These are phyloP conservation scores for Oscheius sp. DNA, from an alignment of 2,888 invertebrate genomes.

Conservation along the genomic window DNA sequence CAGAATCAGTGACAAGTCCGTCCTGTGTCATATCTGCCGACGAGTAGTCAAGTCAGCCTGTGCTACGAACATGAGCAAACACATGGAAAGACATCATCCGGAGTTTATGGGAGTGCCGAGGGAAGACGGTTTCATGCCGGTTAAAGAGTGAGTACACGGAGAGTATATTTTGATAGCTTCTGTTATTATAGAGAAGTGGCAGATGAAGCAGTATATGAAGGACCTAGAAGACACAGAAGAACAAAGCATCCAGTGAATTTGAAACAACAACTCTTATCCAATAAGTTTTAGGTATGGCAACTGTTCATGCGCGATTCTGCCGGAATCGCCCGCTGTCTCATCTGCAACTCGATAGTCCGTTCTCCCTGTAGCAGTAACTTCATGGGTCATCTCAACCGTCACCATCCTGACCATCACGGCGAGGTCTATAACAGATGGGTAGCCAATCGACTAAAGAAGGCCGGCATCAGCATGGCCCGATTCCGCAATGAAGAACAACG, in stretches of 20 bases:
- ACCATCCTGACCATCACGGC: slow-evolving; percentile 37
- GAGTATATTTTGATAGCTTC: background rate
- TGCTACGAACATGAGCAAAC: slow-evolving; percentile 38
- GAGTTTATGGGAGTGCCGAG: slow-evolving; percentile 1
- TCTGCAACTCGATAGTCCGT: slow-evolving; percentile 42
- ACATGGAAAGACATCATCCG: slow-evolving; percentile 37
- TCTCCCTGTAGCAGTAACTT: slow-evolving; percentile 47
- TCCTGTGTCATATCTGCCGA: slow-evolving; percentile 28
- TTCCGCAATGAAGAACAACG: background rate
- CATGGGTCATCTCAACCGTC: slow-evolving; percentile 46
- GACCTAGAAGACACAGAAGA: slow-evolving; percentile 36
- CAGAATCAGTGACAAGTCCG: slow-evolving; percentile 25
- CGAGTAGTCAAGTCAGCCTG: slow-evolving; percentile 36
- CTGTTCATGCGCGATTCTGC: slow-evolving; percentile 38
- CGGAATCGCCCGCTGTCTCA: slow-evolving; percentile 39
- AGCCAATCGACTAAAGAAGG: background rate
- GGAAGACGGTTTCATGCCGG: background rate
- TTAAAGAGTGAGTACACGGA: slow-evolving; percentile 5
- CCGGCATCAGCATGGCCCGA: too few species aligned
- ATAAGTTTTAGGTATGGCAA: slow-evolving; percentile 41
- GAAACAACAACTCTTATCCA: too few species aligned
- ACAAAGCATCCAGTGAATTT: slow-evolving; percentile 43
- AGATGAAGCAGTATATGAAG: background rate
- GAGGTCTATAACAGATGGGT: slow-evolving; percentile 33
- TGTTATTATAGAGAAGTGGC: too few species aligned